Evolutionary conservation across 2,797 vertebrate species (phyloP), one percentile per base, ranked within the genome.

Genomic region (Crax fasciolata): DNA sequence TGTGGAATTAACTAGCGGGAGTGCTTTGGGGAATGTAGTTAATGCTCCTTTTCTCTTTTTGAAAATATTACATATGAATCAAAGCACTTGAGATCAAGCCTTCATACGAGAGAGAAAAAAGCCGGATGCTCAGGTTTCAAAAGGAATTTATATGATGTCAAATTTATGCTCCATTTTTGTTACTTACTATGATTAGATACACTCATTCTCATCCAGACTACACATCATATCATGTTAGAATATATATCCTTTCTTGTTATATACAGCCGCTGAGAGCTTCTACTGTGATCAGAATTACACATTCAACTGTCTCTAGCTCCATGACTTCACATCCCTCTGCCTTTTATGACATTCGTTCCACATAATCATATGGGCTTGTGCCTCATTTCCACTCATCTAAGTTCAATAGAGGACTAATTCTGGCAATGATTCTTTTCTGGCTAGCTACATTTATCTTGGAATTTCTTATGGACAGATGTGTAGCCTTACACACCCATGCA

Each of bases 1-100:
- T 90, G 41, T 77, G 30, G 16, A 80, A 84, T 91, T 91, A 92
- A 83, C 51, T 79, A 52, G 19, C 63, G 27, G 58, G 5, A 57
- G 24, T 88, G 57, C 32, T 77, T 89, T 67, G 17, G 54, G 72
- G 44, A 27, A 57, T 54, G 28, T 13, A 83, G 11, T 43, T 70
- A 43, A 14, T 76, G 49, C 30, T 52, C 15, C 5, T 62, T 68
- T 79, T 39, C 23, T 91, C 2, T 51, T 67, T 83, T 75, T 78
- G 16, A 78, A 92, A 92, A 62, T 54, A 85, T n/a, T 83, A 11
- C 2, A 13, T 79, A 67, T 63, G 35, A 85, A 77, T 85, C 46
- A 91, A 83, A 94, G 25, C 15, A 44, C 13, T 85, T 80, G 35
- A 92, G 87, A 87, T 87, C 52, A 77, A 85, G 77, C 32, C 87